These are phyloP conservation scores for Aviceda subcristata DNA, from an alignment of 2,113 vertebrate genomes.

Conservation along the genomic window DNA sequence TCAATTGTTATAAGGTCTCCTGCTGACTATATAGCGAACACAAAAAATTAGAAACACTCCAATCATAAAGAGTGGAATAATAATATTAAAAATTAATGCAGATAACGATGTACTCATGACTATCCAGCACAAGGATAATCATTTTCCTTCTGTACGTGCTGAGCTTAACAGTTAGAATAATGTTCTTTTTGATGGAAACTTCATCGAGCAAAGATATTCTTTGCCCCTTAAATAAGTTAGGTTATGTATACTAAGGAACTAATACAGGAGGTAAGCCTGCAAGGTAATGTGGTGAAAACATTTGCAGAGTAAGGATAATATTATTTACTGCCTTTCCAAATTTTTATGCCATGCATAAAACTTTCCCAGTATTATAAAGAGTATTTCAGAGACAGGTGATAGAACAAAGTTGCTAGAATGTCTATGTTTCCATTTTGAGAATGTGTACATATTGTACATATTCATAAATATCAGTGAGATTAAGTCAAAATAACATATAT, in stretches of 20 bases:
- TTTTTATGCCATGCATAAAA: background rate
- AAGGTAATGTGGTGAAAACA: background rate
- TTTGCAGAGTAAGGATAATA: background rate
- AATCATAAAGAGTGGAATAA: background rate
- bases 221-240: background rate
- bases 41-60: background rate
- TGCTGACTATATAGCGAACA: background rate
- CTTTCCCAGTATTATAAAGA: background rate
- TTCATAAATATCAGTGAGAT: background rate
- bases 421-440: background rate
- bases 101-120: constrained; percentile 42
- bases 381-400: background rate
- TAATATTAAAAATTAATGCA: constrained; percentile 37
- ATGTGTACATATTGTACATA: background rate
- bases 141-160: background rate
- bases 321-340: background rate
- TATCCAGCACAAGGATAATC: constrained; percentile 16
- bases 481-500: background rate
- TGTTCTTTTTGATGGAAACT: background rate
- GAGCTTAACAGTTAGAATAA: constrained; percentile 12
- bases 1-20: background rate
- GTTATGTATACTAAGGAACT: background rate
- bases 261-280: background rate
- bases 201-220: background rate
- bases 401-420: background rate